phyloP scores from a whole-genome alignment of 2,113 vertebrate species.

The Todiramphus saurophagus region DNA sequence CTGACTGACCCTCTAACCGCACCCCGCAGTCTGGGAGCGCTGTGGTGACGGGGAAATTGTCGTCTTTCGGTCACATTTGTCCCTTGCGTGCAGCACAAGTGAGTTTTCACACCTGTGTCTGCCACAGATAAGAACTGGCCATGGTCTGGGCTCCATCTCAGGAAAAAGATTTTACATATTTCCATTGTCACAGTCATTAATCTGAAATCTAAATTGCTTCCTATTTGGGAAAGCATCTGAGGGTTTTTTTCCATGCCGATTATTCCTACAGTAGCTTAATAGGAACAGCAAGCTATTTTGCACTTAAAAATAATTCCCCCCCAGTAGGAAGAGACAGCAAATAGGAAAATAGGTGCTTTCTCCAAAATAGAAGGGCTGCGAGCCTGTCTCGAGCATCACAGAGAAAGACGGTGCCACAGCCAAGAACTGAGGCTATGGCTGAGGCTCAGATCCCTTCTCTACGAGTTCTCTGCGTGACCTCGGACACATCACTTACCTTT shows the following conservation, averaged over 20 bases:
- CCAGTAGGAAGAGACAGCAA: background rate
- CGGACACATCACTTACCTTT: background rate
- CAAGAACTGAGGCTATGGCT: background rate
- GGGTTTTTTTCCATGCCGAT: background rate
- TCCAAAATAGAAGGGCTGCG: background rate
- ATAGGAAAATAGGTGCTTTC: constrained; percentile 4
- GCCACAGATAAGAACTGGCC: background rate
- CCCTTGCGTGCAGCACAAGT: background rate
- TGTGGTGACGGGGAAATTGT: background rate
- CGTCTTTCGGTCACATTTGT: background rate
- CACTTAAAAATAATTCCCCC: background rate
- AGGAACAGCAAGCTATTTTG: background rate
- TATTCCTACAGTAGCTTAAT: constrained; percentile 22
- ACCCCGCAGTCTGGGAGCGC: background rate
- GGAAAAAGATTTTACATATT: constrained; percentile 32
- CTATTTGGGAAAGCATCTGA: constrained; percentile 42
- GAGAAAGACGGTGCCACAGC: background rate
- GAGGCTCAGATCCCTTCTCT: background rate
- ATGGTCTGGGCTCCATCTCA: background rate
- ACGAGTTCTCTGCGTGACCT: background rate
- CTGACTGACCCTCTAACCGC: background rate
- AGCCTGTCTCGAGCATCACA: background rate
- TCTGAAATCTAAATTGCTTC: constrained; percentile 68
- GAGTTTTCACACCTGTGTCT: constrained; percentile 9
- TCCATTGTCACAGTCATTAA: constrained; percentile 49